These are phyloP conservation scores for Steinernema carpocapsae DNA, from an alignment of 2,888 invertebrate genomes.

Conservation along the genomic window DNA sequence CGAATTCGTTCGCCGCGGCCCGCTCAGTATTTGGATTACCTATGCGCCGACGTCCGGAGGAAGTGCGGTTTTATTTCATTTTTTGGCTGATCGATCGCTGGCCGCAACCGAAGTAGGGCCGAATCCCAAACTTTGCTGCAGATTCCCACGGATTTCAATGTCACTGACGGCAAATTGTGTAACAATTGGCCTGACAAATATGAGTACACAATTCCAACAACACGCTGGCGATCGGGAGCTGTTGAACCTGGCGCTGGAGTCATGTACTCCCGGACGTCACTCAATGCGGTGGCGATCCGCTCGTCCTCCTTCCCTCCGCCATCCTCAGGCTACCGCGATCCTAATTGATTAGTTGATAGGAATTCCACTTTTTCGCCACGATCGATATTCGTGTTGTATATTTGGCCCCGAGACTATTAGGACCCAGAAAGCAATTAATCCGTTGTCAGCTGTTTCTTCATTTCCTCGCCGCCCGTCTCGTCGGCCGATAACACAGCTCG, in stretches of 20 bases:
- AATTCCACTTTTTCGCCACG: background rate
- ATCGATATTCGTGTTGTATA: conserved; percentile 6
- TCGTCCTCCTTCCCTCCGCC: background rate
- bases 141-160: conserved; percentile 26
- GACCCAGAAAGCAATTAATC: background rate
- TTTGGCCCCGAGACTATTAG: conserved; percentile 3
- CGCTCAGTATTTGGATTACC: background rate
- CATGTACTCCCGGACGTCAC: background rate
- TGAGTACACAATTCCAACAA: conserved; percentile 29
- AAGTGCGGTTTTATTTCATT: background rate
- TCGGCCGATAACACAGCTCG: conserved; percentile 5
- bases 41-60: too few species aligned
- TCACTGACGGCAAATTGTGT: background rate
- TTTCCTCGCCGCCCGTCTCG: conserved; percentile 16
- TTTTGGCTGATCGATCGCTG: background rate
- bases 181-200: conserved; percentile 13
- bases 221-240: background rate
- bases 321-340: background rate
- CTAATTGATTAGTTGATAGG: background rate
- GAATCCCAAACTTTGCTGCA: background rate
- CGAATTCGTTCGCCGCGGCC: too few species aligned
- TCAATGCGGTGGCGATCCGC: background rate
- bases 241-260: conserved; percentile 8
- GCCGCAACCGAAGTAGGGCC: background rate
- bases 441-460: conserved; percentile 22